A percentile compares a stretch with the other conserved stretches of the same genome.
phyloP scores from a whole-genome alignment of 2,888 invertebrate genomes.

The Zeuzera pyrina region DNA sequence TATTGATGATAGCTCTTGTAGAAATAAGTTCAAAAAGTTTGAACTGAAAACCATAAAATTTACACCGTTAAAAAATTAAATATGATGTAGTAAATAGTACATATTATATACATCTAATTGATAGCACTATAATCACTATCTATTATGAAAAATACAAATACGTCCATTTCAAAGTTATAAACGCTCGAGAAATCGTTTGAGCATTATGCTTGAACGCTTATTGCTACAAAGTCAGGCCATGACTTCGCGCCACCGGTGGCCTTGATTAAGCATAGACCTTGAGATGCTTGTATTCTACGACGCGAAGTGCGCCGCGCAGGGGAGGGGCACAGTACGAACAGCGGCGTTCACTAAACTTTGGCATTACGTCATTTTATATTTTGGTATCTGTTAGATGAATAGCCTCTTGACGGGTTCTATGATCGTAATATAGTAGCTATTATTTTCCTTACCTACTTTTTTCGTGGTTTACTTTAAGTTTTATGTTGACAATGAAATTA shows the following conservation, averaged over 20 bases:
- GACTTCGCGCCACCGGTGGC: slow-evolving; percentile 43
- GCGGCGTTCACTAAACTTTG: slow-evolving; percentile 67
- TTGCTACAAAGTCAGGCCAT: slow-evolving; percentile 14
- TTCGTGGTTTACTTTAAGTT: too few relatives aligned
- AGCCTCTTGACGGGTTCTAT: slow-evolving; percentile 41
- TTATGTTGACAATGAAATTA: too few relatives aligned
- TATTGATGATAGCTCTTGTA: slow-evolving; percentile 3
- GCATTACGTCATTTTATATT: slow-evolving; percentile 58
- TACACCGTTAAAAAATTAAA: too few relatives aligned
- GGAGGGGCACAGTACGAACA: not conserved
- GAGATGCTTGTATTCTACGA: slow-evolving; percentile 25
- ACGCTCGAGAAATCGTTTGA: too few relatives aligned
- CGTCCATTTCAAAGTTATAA: too few relatives aligned
- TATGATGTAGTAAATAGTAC: too few relatives aligned
- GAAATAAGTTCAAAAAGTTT: too few relatives aligned
- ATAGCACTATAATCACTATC: too few relatives aligned
- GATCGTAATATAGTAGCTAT: slow-evolving; percentile 29
- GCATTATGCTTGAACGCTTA: too few relatives aligned
- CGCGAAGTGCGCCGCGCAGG: slow-evolving; percentile 2
- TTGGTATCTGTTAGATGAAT: slow-evolving; percentile 45
- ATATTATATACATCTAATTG: too few relatives aligned
- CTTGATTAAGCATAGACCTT: slow-evolving; percentile 61
- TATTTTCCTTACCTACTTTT: slow-evolving; percentile 9
- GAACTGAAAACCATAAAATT: too few relatives aligned
- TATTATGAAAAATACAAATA: too few relatives aligned